Evolutionary conservation across 2,113 vertebrate species (phyloP), one percentile per base, ranked within the genome.

Genomic region (Xenotilapia caudafasciata): DNA sequence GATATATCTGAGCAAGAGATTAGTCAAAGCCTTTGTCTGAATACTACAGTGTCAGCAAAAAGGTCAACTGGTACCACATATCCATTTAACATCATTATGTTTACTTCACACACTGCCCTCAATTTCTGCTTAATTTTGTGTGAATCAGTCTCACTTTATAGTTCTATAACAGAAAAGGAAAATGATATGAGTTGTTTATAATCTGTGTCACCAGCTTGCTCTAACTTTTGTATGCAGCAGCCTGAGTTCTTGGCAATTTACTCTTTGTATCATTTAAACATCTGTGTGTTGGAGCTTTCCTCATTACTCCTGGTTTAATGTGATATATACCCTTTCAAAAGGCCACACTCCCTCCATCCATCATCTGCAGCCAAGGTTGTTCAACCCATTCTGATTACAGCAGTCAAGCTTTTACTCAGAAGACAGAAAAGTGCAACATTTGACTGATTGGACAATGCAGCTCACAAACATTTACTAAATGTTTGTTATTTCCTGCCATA

Each of bases 311-410:
- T 95, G 93, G 81, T 96, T 96, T 96, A 96, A 96, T 94, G 92
- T 96, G 96, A 97, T 96, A 88, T 94, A 96, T 95, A 93, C 92
- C 95, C 96, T 96, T 94, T 97, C 96, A 96, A 94, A 96, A 94
- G 95, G 95, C 95, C 95, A 96, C 89, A 88, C 90, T 91, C 90
- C 85, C 89, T 84, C 90, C 93, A 97, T 97, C 92, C 92, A 96
- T 96, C 96, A 96, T 88, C 88, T 55, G 75, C 84, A 80, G 92
- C 93, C 88, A 93, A 95, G 92, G 93, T 92, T 95, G 92, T 89
- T 93, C 92, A 93, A 91, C 85, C 88, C 87, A 13, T 84, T 94
- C 91, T 94, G 94, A 96, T 95, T 95, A 94, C 90, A 92, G 85
- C 88, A 94, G 91, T 93, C 94, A 93, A 80, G 89, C 88, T 92